Base-by-base conservation (phyloP, 2,888 invertebrate species). In the Amiota minor region DNA sequence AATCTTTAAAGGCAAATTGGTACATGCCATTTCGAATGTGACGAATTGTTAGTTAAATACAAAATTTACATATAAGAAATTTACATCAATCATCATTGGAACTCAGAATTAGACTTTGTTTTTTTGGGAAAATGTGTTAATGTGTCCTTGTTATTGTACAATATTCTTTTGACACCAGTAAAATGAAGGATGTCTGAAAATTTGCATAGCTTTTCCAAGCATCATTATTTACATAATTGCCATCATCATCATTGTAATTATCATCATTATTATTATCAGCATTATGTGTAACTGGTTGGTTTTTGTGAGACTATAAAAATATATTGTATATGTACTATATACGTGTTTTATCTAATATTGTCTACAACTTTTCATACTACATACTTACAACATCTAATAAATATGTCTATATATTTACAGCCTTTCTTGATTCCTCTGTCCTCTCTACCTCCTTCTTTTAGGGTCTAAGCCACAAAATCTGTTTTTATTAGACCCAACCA, bases 381-480 rank as follows among this genome's bases (percentile, higher is more conserved):
- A 23, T 20, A 61, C 35, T 10, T 11, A 35, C 56, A 56, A 56
- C 18, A 53, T 53, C n/a, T 59, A 18, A 16, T 59, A 35, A 16
- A 59, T 62, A 9, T 62, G 35, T 12, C 2, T 62, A 35, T 20
- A 9, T 20, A 12, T 62, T 20, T 62, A 14, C 35, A 6, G 61
- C 20, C n/a, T 59, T 35, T 35, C 35, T 0, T 35, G 35, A 6
- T 1, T 35, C 35, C 35, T 35, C 35, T 35, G 35, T 35, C 35
- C 4, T 35, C 6, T 35, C 35, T 35, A 8, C 4, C 35, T 35
- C 35, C 6, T 35, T 35, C 35, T 35, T 6, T 35, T 35, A 35
- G 35, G 35, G 18, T 53, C 59, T 59, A 59, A 59, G 16, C 59
- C 59, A 59, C 59, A 59, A 59, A 59, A 59, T 59, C 16, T 59